Base-by-base conservation (phyloP, 2,797 vertebrate species). In the Sphenodon punctatus region DNA sequence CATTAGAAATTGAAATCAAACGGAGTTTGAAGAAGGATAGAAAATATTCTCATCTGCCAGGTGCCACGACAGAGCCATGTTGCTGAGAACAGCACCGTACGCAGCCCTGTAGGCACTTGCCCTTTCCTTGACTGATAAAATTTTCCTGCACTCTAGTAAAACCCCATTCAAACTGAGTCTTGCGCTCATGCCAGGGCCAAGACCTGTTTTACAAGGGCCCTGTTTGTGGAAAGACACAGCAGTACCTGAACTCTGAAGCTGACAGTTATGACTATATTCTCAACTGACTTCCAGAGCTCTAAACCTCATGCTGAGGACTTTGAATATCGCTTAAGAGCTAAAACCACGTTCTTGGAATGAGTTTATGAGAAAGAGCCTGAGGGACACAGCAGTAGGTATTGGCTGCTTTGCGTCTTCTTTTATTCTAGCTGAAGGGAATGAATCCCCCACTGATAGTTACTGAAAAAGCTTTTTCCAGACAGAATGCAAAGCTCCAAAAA, bases 251-350 rank as follows among this genome's bases (percentile, higher is more conserved):
- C 64, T 88, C 51, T 53, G 80, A 91, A 74, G 64, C 80, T 76
- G 84, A 87, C 80, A 87, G 36, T 89, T 88, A 78, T 78, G 68
- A 82, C 89, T 91, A 43, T 85, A 80, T 86, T 79, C 88, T 89
- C 88, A 86, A 82, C 87, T 86, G 88, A 90, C 7, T 0, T 3
- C 73, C 88, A 85, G 85, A 93, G 67, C 85, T 70, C 64, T 90
- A 89, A 90, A 71, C 81, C 64, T 89, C 78, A 73, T 74, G 90
- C 89, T 90, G 88, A 86, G 86, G 51, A 69, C 88, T 91, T 89
- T 92, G 87, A 90, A 73, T 87, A 82, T 89, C 67, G 49, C 76
- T 91, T 90, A 80, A 89, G 84, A 85, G 75, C 78, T 85, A 86
- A 88, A 90, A 74, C 85, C 41, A 12, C 46, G 32, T 79, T 85